Conservation (phyloP, 2,113 vertebrate species). For the Burhinus oedicnemus region DNA sequence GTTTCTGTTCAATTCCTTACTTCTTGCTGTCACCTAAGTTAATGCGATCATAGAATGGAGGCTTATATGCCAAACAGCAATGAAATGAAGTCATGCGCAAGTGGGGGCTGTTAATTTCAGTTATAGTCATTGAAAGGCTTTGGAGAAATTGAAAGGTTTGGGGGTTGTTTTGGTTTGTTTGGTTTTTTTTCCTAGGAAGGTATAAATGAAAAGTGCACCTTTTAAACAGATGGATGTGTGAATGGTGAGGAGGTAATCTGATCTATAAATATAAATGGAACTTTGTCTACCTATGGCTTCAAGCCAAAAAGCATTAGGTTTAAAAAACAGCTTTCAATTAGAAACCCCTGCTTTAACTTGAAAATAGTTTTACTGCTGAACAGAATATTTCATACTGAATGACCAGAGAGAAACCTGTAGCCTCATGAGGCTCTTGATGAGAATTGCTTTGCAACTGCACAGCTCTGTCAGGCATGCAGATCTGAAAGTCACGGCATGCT, state of each 20-base stretch:
- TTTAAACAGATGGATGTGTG: background rate
- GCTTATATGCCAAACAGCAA: background rate
- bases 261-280: background rate
- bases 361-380: background rate
- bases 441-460: background rate
- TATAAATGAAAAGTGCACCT: background rate
- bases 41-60: background rate
- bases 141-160: background rate
- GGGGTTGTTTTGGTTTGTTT: background rate
- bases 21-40: background rate
- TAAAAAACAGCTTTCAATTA: conserved; percentile 12
- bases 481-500: background rate
- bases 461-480: background rate
- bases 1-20: background rate
- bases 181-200: background rate
- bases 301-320: background rate
- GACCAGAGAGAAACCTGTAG: background rate
- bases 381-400: background rate
- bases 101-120: background rate
- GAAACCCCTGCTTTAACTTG: background rate
- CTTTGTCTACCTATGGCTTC: background rate
- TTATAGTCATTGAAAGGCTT: background rate
- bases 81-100: background rate
- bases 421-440: background rate
- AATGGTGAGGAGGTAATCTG: background rate